These are phyloP conservation scores for Glyptemys insculpta DNA, from an alignment of 2,797 vertebrate species.

Conservation along the genomic window DNA sequence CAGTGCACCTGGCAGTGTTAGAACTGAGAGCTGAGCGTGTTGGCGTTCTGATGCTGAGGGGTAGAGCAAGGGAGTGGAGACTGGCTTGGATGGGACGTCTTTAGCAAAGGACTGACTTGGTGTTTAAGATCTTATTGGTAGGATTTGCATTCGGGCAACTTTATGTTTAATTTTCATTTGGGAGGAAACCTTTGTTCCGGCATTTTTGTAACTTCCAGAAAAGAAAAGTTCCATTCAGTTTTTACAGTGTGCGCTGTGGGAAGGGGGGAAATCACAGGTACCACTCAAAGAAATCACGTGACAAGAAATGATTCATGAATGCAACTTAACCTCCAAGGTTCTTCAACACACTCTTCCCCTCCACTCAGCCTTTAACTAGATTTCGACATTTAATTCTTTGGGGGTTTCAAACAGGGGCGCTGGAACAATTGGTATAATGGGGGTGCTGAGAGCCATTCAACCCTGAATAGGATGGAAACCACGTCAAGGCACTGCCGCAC, in stretches of 20 bases:
- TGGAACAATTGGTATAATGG: too few species aligned
- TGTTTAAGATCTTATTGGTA: neutral
- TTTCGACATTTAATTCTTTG: neutral
- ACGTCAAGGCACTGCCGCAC: too few species aligned
- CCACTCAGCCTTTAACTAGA: neutral
- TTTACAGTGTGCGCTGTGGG: neutral
- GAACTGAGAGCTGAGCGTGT: too few species aligned
- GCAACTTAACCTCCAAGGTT: neutral
- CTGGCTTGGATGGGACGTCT: neutral
- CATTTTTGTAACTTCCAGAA: neutral
- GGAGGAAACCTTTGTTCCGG: neutral
- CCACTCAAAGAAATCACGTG: neutral
- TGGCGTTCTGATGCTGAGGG: neutral
- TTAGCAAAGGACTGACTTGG: neutral
- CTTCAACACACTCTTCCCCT: neutral
- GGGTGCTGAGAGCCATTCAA: too few species aligned
- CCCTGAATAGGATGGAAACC: too few species aligned
- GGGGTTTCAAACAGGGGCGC: too few species aligned
- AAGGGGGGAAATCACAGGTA: rapidly evolving
- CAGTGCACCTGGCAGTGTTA: neutral
- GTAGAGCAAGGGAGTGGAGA: neutral
- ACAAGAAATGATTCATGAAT: neutral
- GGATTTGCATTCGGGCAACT: neutral
- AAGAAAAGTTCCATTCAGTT: neutral
- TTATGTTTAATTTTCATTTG: neutral